These are phyloP conservation scores for Malurus elegans DNA, from an alignment of 2,113 vertebrate genomes.

Conservation along the genomic window DNA sequence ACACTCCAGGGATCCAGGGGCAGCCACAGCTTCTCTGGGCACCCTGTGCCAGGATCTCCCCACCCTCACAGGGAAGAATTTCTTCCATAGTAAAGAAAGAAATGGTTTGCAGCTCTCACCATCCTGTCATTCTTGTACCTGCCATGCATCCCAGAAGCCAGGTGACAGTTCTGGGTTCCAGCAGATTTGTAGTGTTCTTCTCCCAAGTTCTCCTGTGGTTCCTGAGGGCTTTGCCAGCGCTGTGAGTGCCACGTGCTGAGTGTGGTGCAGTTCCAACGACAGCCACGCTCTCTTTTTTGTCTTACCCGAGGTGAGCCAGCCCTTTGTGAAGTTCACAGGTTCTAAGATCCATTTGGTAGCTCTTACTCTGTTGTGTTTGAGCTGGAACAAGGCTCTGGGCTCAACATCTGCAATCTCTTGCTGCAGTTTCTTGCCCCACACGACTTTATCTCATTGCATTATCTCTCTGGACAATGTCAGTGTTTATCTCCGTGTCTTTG, in stretches of 20 bases:
- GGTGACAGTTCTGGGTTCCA: background rate
- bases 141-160: background rate
- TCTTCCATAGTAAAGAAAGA: background rate
- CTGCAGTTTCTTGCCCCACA: background rate
- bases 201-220: background rate
- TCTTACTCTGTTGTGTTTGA: background rate
- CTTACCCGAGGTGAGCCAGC: background rate
- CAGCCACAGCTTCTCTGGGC: background rate
- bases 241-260: background rate
- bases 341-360: background rate
- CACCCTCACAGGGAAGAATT: background rate
- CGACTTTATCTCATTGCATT: background rate
- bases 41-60: rapidly evolving
- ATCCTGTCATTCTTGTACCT: background rate
- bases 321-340: background rate
- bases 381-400: background rate
- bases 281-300: background rate
- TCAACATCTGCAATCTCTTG: background rate
- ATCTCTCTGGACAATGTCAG: background rate
- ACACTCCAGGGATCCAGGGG: background rate
- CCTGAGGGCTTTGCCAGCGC: background rate
- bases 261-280: background rate
- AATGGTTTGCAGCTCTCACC: background rate
- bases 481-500: background rate
- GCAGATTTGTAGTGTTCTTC: background rate